Conservation (phyloP, 2,797 vertebrate species). For the Tapirus indicus region DNA sequence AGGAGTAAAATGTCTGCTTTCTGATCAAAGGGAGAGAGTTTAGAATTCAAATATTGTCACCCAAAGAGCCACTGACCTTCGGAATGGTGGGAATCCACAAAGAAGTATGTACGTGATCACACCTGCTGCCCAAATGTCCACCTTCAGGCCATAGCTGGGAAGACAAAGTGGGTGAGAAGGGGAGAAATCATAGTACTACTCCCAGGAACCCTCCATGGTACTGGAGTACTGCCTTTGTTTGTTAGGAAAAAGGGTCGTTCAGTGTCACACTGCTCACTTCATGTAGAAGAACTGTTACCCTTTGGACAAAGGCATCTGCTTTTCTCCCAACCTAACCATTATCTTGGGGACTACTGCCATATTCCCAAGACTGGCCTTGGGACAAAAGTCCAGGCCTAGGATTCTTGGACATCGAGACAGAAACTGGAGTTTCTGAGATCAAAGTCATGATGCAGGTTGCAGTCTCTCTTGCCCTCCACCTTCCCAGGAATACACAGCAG, state of each 20-base stretch:
- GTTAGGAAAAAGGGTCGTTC: background rate
- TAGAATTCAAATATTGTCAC: background rate
- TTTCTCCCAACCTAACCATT: background rate
- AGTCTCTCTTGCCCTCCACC: background rate
- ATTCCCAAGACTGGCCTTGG: background rate
- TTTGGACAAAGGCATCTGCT: background rate
- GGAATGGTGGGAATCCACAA: slow-evolving; percentile 98
- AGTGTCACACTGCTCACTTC: background rate
- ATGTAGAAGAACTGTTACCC: background rate
- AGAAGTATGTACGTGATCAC: slow-evolving; percentile 98
- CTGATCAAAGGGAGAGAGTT: background rate
- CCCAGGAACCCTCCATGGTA: background rate
- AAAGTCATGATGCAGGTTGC: rapidly evolving
- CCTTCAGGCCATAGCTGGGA: slow-evolving; percentile 97
- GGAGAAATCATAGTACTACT: rapidly evolving
- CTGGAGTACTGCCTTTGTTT: background rate
- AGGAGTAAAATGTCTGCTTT: background rate
- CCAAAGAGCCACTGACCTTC: slow-evolving; percentile 91
- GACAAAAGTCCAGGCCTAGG: background rate
- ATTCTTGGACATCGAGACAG: background rate
- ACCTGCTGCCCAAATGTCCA: slow-evolving; percentile 98
- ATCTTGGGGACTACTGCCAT: background rate
- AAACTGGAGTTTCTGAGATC: background rate
- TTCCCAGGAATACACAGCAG: no score
- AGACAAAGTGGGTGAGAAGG: slow-evolving; percentile 47